phyloP scores from a whole-genome alignment of 2,797 vertebrate species.

The Amazonetta brasiliensis region DNA sequence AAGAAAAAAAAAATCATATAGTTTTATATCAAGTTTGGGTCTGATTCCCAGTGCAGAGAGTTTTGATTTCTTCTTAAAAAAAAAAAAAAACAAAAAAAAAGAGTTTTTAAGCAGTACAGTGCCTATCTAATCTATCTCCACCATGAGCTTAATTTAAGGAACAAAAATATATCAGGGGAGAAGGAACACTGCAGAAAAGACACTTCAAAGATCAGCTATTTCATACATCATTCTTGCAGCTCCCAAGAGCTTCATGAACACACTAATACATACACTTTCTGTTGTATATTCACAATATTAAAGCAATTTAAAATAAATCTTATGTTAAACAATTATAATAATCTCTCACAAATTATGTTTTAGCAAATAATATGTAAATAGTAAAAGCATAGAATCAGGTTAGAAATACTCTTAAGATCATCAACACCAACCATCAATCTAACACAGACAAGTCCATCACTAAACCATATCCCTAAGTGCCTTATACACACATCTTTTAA shows the following conservation, averaged over 20 bases:
- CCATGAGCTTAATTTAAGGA: background rate
- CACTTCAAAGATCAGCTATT: background rate
- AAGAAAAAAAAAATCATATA: background rate
- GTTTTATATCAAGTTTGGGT: background rate
- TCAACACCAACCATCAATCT: background rate
- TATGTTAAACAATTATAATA: background rate
- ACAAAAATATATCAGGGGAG: background rate
- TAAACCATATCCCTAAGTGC: background rate
- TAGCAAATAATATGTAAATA: background rate
- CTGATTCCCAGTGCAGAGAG: background rate
- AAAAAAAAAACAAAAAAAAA: too few relatives aligned
- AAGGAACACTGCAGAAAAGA: background rate
- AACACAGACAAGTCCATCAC: background rate
- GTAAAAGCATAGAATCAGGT: background rate
- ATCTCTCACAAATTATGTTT: background rate
- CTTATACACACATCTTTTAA: background rate
- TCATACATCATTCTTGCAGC: background rate
- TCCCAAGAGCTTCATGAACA: background rate
- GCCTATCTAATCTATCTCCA: background rate
- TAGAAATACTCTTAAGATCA: background rate
- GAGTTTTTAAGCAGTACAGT: background rate
- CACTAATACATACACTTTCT: background rate
- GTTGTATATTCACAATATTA: background rate
- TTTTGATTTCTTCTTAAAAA: background rate
- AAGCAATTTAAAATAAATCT: slow-evolving; percentile 21